Evolutionary conservation across 2,113 vertebrate species (phyloP), one percentile per base, ranked within the genome.

Genomic region (Trichechus manatus): DNA sequence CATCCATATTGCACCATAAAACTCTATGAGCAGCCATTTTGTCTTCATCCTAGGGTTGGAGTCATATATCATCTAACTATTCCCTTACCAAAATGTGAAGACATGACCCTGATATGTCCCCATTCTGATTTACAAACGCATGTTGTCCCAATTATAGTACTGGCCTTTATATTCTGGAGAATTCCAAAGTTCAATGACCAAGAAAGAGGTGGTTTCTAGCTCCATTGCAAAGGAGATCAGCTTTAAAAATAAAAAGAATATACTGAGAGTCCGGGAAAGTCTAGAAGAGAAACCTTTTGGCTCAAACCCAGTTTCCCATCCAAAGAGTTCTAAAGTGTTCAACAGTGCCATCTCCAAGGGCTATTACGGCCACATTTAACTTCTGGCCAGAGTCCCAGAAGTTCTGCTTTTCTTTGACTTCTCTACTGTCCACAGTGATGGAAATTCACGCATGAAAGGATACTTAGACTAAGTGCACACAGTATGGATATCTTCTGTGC

Each of bases 401-500:
- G 82, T 96, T 95, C 91, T 88, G 27, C 36, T 80, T 1, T 44
- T 77, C 50, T 94, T 92, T 93, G 63, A 85, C 47, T 80, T 56
- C 87, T 82, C 33, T 83, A 5, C 25, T 36, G 1, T 87, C 36
- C 33, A 68, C 63, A 87, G 8, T 36, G 33, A 77, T 84, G 50
- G 36, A 83, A 93, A 96, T 80, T 93, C 33, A 72, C 4, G 15
- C 56, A 50, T 2, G 6, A 94, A 91, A 79, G n/a, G 9, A 31
- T 74, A 91, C 86, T 93, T 83, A 80, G 33, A 82, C n/a, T 81
- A 93, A 93, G 5, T 63, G 29, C 47, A n/a, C 82, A 95, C 87
- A 90, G 91, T 27, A 91, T 31, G 85, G 79, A 10, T 42, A 85
- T 88, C 89, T 83, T 93, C 68, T 87, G 89, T 87, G 91, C 79